A percentile compares a stretch with the other conserved stretches of the same genome.
Evolutionary conservation across 2,113 vertebrate species (phyloP).

Genomic region (Caretta caretta): DNA sequence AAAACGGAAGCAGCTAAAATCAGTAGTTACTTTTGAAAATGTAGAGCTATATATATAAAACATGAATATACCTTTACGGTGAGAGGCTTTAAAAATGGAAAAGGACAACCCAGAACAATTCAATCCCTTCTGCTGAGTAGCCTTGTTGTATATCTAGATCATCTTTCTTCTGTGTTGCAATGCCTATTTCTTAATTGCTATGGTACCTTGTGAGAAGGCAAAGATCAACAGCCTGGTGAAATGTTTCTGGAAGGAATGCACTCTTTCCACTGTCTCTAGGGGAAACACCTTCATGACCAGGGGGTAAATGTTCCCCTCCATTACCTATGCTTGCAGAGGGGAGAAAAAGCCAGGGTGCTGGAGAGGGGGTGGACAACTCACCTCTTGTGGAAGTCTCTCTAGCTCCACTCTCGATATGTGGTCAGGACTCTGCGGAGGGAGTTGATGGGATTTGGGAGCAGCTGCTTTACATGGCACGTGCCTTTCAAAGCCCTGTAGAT

Average conservation of each 20-base stretch:
- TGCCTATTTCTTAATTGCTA: not conserved
- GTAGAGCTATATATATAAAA: not conserved
- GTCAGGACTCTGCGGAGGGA: no score
- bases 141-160: not conserved
- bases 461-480: no score
- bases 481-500: no score
- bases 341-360: no score
- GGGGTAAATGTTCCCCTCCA: no score
- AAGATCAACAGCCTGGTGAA: not conserved
- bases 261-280: no score
- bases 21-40: not conserved
- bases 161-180: not conserved
- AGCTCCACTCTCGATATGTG: no score
- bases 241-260: not conserved
- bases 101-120: not conserved
- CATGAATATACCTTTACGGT: not conserved
- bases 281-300: no score
- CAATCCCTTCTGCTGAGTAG: not conserved
- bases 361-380: no score
- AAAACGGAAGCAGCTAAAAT: not conserved
- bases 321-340: no score
- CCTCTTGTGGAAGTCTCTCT: no score
- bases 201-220: not conserved
- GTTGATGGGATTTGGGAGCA: no score
- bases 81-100: not conserved